Evolutionary conservation across 2,797 vertebrate genomes (phyloP), one percentile per base, ranked within the genome.

Genomic region (Acrossocheilus wenchowensis): DNA sequence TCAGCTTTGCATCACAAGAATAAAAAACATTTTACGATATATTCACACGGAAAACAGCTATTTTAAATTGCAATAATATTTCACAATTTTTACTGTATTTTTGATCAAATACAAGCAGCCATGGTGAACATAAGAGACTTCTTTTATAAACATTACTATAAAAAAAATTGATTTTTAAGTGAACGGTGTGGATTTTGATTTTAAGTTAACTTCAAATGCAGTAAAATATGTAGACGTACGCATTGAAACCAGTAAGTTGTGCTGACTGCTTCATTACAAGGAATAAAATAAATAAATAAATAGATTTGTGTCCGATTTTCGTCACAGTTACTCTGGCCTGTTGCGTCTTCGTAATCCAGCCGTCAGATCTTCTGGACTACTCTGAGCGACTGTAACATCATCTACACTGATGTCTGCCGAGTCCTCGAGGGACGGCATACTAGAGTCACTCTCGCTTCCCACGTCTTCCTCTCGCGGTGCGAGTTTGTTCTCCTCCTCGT

Each of bases 281-380:
- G 19, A 50, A 36, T 45, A 19, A 57, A n/a, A 41, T 90, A 60
- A 39, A 60, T 84, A 82, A 11, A 84, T 87, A 78, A 81, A 87
- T 64, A n/a, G 26, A 86, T 72, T 88, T 87, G 23, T 52, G 71
- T 82, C 80, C 4, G 48, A 83, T 73, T 78, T 43, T 81, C 30
- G 19, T n/a, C 17, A 34, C 15, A 83, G 89, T 96, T 92, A 97
- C 92, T 97, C 95, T 0, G 90, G 95, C 92, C 91, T 94, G 91
- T 93, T 96, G 85, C 97, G 96, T 86, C 95, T 93, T 86, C 97
- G 94, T 88, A 98, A 92, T 66, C 92, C 93, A 1, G 88, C 92
- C 23, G 78, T 89, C 41, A 88, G 91, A 77, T 87, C 84, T 84
- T 93, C 90, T 23, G 48, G 1, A 6, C 19, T 5, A 77, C 84